phyloP scores from a whole-genome alignment of 2,113 vertebrate species.

The Bucco capensis region DNA sequence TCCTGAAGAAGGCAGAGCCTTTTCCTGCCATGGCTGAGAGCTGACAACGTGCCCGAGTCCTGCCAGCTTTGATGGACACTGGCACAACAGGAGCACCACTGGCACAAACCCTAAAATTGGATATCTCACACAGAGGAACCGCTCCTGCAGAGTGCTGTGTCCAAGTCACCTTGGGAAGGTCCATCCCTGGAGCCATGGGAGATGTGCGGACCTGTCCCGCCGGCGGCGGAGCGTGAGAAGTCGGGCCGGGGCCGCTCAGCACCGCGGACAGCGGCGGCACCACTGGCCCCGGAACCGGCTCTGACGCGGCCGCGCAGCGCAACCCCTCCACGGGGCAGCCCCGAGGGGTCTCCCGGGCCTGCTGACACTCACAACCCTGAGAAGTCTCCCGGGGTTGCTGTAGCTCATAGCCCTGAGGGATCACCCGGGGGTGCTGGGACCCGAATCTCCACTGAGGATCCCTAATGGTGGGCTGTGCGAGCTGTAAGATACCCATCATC shows the following conservation, averaged over 20 bases:
- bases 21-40: accelerated
- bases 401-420: not conserved
- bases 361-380: not conserved
- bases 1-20: accelerated
- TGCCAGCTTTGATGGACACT: too few species aligned
- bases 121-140: not conserved
- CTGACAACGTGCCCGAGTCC: accelerated
- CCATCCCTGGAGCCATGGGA: accelerated
- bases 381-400: too few species aligned
- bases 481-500: too few species aligned
- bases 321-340: not conserved
- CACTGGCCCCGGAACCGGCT: not conserved
- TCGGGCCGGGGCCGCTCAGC: not conserved
- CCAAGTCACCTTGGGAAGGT: not conserved
- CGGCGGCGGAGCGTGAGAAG: too few species aligned
- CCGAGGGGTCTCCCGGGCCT: not conserved
- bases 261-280: slow-evolving; percentile 49
- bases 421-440: too few species aligned
- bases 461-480: accelerated
- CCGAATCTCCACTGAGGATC: too few species aligned
- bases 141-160: not conserved
- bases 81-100: not conserved
- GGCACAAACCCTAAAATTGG: not conserved
- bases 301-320: too few species aligned
- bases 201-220: accelerated